These are phyloP conservation scores for Sinhomidia bicolor DNA, from an alignment of 2,888 invertebrate species.

Conservation along the genomic window DNA sequence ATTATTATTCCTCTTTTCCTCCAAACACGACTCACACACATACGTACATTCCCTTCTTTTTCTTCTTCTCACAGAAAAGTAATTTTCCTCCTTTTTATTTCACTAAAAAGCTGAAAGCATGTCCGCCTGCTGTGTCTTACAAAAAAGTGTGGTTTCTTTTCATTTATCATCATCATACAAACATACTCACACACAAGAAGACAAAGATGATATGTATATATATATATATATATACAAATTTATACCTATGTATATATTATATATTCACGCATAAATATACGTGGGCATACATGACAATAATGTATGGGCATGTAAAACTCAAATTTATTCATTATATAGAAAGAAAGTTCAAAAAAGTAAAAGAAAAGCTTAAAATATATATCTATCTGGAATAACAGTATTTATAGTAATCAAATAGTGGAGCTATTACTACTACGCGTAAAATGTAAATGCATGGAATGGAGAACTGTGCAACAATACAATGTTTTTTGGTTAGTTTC, in stretches of 20 bases:
- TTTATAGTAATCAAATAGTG: too few species aligned
- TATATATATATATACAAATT: too few species aligned
- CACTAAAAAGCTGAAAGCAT: conserved; percentile 67
- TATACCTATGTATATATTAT: too few species aligned
- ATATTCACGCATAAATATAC: too few species aligned
- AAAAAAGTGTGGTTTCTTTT: conserved; percentile 68
- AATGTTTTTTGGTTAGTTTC: too few species aligned
- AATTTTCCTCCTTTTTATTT: conserved; percentile 68
- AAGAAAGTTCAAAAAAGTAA: conserved; percentile 11
- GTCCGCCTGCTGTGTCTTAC: conserved; percentile 66
- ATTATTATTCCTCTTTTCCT: not conserved
- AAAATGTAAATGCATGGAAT: not conserved
- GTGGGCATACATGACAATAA: too few species aligned
- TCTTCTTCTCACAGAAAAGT: conserved; percentile 44
- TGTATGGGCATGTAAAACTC: too few species aligned
- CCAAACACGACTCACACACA: too few species aligned
- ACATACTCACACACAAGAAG: not conserved
- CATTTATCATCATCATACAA: conserved; percentile 64
- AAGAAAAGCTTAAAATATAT: too few species aligned
- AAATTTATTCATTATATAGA: not conserved
- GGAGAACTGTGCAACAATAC: not conserved
- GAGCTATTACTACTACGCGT: not conserved
- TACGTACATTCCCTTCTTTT: too few species aligned
- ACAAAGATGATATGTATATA: too few species aligned
- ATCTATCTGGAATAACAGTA: too few species aligned